Conservation (phyloP, 2,888 invertebrate genomes). For the Sisyra nigra region DNA sequence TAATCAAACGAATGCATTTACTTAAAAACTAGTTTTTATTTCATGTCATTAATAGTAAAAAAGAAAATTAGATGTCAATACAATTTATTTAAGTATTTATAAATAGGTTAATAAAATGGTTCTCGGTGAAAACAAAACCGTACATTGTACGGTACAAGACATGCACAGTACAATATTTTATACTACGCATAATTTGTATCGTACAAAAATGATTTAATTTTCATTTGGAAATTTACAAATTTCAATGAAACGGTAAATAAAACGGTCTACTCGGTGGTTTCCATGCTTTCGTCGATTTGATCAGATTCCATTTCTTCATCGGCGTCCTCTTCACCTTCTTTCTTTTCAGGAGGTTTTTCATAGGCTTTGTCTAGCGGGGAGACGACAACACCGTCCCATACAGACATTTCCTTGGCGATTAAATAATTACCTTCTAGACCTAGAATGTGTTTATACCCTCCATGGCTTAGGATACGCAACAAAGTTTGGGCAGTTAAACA, state of each 20-base stretch:
- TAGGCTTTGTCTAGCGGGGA: slow-evolving; percentile 91
- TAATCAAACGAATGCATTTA: too few species aligned
- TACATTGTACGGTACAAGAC: too few species aligned
- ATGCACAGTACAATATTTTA: too few species aligned
- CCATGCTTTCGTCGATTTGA: slow-evolving; percentile 34
- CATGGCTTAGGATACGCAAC: slow-evolving; percentile 78
- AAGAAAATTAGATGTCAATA: too few species aligned
- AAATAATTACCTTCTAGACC: slow-evolving; percentile 42
- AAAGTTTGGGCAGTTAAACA: slow-evolving; percentile 90
- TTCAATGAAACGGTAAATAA: not conserved
- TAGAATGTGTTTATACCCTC: slow-evolving; percentile 83
- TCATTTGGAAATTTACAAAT: too few species aligned
- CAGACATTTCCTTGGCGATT: slow-evolving; percentile 69
- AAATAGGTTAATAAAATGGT: too few species aligned
- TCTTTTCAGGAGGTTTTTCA: slow-evolving; percentile 61
- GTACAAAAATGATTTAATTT: too few species aligned
- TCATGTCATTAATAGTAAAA: too few species aligned
- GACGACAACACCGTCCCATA: slow-evolving; percentile 94
- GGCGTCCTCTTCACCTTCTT: slow-evolving; percentile 50
- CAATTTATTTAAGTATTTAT: too few species aligned
- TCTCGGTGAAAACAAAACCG: too few species aligned
- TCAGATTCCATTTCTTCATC: slow-evolving; percentile 51
- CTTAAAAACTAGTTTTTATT: too few species aligned
- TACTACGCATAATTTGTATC: too few species aligned
- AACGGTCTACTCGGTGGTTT: slow-evolving; percentile 23